phyloP scores from a whole-genome alignment of 2,113 vertebrate genomes.

The Echinops telfairi region DNA sequence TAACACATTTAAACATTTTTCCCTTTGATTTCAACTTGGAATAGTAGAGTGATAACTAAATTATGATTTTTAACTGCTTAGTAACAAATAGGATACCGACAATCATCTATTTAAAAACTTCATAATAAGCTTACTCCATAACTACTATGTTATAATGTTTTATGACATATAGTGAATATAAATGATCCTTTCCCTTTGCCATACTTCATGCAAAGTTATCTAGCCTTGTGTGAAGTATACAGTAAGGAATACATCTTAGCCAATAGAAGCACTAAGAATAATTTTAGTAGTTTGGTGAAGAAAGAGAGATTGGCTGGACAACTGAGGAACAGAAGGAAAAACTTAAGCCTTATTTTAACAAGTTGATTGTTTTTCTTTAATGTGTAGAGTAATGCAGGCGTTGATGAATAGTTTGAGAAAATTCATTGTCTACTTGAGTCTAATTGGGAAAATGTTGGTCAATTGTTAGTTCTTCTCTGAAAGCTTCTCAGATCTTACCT shows the following conservation, averaged over 20 bases:
- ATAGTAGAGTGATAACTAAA: conserved; percentile 32
- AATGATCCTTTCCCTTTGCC: not conserved
- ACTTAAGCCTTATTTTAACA: not conserved
- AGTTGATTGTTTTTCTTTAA: not conserved
- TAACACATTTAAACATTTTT: conserved; percentile 60
- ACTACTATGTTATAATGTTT: not conserved
- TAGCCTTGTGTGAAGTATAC: not conserved
- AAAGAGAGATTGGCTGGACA: not conserved
- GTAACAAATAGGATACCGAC: not conserved
- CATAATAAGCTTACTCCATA: not conserved
- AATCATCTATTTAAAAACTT: not conserved
- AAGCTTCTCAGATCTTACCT: not conserved
- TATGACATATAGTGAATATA: not conserved
- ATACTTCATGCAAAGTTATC: not conserved
- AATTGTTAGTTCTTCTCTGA: not conserved
- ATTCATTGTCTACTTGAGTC: not conserved
- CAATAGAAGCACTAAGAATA: not conserved
- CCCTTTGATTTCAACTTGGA: conserved; percentile 22
- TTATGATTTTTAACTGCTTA: conserved; percentile 17
- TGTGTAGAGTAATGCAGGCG: not conserved
- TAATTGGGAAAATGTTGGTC: not conserved
- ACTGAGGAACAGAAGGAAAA: not conserved
- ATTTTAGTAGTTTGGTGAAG: not conserved
- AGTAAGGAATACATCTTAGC: not conserved
- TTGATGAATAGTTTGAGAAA: not conserved